Base-by-base conservation (phyloP, 1,140 invertebrate species). In the Phymastichus coffea region DNA sequence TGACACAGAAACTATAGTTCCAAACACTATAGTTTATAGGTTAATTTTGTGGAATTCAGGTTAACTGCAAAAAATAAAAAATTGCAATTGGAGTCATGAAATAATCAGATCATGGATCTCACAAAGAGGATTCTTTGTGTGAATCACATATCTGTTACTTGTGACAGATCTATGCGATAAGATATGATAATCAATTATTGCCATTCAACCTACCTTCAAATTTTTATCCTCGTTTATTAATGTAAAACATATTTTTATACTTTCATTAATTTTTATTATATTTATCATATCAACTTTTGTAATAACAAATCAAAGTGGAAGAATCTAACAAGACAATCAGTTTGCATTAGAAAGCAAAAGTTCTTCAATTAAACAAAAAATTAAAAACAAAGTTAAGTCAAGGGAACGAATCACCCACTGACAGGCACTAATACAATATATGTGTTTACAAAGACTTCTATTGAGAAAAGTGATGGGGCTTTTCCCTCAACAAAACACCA, bases 141-240 rank as follows among this genome's bases (percentile, higher is more conserved):
- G 17, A 47, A 46, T 53, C 30, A 52, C 20, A 53, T 23, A 22
- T 52, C 33, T 53, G 46, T 37, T 28, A 44, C 7, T 38, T 46
- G 41, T 30, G 22, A 46, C 26, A 37, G 41, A 59, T 59, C 17
- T 46, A 10, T 17, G 7, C 14, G 17, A 53, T 53, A 59, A 52
- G 41, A 59, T 52, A 53, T 38, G 37, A 41, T 41, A 12, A 53
- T 59, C 49, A 59, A 53, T 52, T 53, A 30, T 22, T 38, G 22
- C 15, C 20, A 59, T 53, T 53, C 23, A 51, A 14, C n/a, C n/a
- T n/a, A n/a, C n/a, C n/a, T n/a, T n/a, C n/a, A n/a, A n/a, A n/a
- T n/a, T n/a, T n/a, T n/a, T n/a, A n/a, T n/a, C n/a, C n/a, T n/a
- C n/a, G n/a, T n/a, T n/a, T n/a, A n/a, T n/a, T n/a, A n/a, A n/a